These are phyloP conservation scores for Lacerta viridis DNA, from an alignment of 2,797 vertebrate species.

Conservation along the genomic window DNA sequence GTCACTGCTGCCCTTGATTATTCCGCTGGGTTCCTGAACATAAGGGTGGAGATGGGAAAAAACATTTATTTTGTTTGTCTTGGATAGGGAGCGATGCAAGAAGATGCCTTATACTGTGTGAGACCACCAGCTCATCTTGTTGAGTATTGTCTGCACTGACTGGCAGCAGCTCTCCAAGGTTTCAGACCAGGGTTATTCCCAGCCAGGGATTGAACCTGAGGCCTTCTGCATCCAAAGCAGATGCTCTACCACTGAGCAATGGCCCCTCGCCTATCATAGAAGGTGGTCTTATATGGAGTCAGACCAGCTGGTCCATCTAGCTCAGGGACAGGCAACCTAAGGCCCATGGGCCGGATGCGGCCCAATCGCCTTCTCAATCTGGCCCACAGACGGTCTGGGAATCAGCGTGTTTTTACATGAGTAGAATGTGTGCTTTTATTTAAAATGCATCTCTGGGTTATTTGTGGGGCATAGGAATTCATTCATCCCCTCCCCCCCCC, in stretches of 20 bases:
- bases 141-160: background rate
- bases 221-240: background rate
- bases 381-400: too few relatives aligned
- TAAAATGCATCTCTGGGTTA: too few relatives aligned
- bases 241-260: background rate
- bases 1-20: accelerated
- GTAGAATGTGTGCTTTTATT: too few relatives aligned
- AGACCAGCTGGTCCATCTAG: background rate
- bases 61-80: background rate
- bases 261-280: too few relatives aligned
- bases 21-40: accelerated
- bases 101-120: background rate
- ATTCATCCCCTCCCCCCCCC: too few relatives aligned
- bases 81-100: background rate
- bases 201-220: background rate
- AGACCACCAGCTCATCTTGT: background rate
- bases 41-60: background rate
- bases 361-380: too few relatives aligned
- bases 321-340: too few relatives aligned
- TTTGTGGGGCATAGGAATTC: too few relatives aligned
- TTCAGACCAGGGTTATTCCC: background rate
- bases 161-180: background rate
- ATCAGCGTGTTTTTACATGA: too few relatives aligned
- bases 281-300: background rate
- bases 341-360: too few relatives aligned